Evolutionary conservation across 2,797 vertebrate genomes (phyloP), one percentile per base, ranked within the genome.

Genomic region (Fistularia tabacaria): DNA sequence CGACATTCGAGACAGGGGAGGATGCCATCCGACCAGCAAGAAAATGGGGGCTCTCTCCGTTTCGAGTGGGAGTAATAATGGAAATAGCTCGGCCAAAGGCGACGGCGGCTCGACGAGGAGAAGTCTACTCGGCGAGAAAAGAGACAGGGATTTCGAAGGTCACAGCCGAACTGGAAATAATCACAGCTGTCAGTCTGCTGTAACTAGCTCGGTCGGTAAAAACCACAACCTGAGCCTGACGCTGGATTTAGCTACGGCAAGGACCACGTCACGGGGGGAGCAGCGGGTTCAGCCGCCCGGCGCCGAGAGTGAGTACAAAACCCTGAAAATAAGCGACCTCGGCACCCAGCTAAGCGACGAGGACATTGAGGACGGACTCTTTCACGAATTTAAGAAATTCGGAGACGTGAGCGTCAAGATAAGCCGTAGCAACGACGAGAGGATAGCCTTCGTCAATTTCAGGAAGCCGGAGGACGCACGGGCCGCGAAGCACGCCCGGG

Each of bases 401-500:
- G 97, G 97, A 0, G 97, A 99, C 25, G 97, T 98, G 38, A 99
- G 97, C 52, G 95, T 99, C 2, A 99, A 99, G 75, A 97, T 98
- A 60, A 95, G 94, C 80, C 93, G 94, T 3, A 92, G 94, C 47
- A 92, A 93, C 64, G 95, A 97, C 42, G 97, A 97, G 53, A 89
- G 97, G 5, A 95, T 99, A 10, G 96, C 97, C 0, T 95, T 97
- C 1, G 97, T 99, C 37, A 99, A 98, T 84, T 99, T 98, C 82
- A 84, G 97, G 58, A 93, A 96, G 81, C 88, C 96, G 1, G 96
- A 98, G 87, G 97, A 98, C 58, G 97, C 97, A 61, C 84, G 94
- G 0, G 96, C 95, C 0, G 97, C 97, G 4, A 97, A 97, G 54
- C 96, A 98, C 60, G 96, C 97, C 51, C 66, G 95, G 3, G 95